Conservation (phyloP, 2,797 vertebrate species). For the Enteromius unitaeniatus region DNA sequence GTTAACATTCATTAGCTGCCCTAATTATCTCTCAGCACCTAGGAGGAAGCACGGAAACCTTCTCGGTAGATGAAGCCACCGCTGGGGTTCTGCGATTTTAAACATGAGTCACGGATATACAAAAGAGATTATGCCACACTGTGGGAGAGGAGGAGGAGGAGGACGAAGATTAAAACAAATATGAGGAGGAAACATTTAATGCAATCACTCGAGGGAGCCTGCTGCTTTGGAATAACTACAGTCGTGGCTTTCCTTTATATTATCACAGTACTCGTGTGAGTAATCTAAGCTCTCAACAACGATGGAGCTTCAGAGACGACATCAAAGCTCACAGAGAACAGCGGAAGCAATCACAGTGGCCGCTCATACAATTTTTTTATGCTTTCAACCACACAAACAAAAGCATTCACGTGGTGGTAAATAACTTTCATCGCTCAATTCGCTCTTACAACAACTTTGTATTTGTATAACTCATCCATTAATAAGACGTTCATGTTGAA, state of each 20-base stretch:
- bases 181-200: slow-evolving; percentile 36
- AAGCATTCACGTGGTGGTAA: background rate
- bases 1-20: slow-evolving; percentile 34
- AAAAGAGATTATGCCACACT: slow-evolving; percentile 20
- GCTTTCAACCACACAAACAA: slow-evolving; percentile 11
- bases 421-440: slow-evolving; percentile 4
- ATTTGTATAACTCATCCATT: slow-evolving; percentile 21
- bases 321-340: background rate
- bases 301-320: background rate
- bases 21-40: slow-evolving; percentile 40
- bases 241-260: slow-evolving; percentile 21
- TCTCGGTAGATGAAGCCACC: slow-evolving; percentile 5
- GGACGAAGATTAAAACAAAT: slow-evolving; percentile 39
- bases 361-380: background rate
- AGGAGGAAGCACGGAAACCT: slow-evolving; percentile 19
- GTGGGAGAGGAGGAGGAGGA: slow-evolving; percentile 4
- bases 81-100: background rate
- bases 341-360: background rate
- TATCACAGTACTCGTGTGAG: background rate
- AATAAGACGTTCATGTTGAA: background rate
- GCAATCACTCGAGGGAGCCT: background rate
- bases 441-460: background rate
- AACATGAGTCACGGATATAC: slow-evolving; percentile 26
- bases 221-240: slow-evolving; percentile 8
- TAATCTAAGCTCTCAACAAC: background rate